Evolutionary conservation across 2,888 invertebrate genomes (phyloP).

Genomic region (Lepidochrysops patricia): DNA sequence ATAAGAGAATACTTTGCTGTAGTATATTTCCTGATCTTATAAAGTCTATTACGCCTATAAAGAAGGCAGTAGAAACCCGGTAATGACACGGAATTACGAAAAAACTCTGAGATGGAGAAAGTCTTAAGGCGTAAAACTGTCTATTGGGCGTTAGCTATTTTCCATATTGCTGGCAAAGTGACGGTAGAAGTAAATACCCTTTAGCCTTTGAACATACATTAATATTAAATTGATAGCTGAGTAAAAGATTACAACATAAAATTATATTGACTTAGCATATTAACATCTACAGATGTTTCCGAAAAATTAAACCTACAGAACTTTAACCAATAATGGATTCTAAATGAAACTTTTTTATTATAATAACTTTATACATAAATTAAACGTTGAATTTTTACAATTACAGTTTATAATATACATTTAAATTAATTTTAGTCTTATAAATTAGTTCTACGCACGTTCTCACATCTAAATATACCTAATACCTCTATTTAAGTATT

Average conservation of each 20-base stretch:
- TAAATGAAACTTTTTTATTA: neutral
- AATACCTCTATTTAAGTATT: neutral
- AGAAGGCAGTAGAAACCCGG: neutral
- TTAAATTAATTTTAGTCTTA: conserved; percentile 4
- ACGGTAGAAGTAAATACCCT: neutral
- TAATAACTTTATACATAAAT: neutral
- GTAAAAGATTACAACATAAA: too few relatives aligned
- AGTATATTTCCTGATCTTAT: neutral
- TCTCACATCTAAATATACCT: conserved; percentile 4
- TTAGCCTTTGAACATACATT: neutral
- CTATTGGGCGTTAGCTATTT: neutral
- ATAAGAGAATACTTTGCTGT: neutral
- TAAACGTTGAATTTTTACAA: neutral
- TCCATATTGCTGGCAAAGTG: neutral
- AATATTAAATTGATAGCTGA: neutral
- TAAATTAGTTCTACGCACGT: conserved; percentile 17
- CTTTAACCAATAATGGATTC: too few relatives aligned
- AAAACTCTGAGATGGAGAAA: neutral
- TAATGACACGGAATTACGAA: neutral
- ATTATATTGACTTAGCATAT: too few relatives aligned
- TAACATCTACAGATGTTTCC: too few relatives aligned
- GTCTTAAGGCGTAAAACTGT: neutral
- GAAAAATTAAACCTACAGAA: too few relatives aligned
- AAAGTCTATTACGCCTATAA: neutral
- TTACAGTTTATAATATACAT: neutral